Base-by-base conservation (phyloP, 1,140 invertebrate genomes). In the Tetragonula clypearis region DNA sequence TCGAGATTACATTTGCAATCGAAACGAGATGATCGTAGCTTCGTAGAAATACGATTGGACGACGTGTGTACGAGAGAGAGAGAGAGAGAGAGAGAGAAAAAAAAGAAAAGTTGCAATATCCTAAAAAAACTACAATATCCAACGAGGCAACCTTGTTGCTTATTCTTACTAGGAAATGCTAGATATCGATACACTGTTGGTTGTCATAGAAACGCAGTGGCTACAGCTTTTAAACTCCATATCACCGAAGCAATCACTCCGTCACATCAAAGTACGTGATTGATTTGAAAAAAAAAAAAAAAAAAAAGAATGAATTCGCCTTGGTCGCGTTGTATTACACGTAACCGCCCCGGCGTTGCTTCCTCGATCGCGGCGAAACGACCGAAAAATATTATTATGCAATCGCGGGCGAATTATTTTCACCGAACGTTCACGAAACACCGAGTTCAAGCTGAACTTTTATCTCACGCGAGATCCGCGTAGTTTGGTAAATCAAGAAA, bases 141-240 rank as follows among this genome's bases (percentile, higher is more conserved):
- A 74, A n/a, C 55, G 14, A 35, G 56, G 26, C 1, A 8, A 2
- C 17, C 41, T 68, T 4, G 14, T 73, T 21, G 21, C 30, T 58
- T 23, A 58, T 85, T 49, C 17, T 69, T 71, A 82, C 41, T 17
- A 66, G 8, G 58, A 5, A 53, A 85, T 26, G 23, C 26, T 65
- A 35, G 73, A 55, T 76, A 23, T 35, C 19, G 73, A 55, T 76
- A 23, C n/a, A n/a, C n/a, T n/a, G n/a, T 35, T n/a, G 53, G 82
- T 86, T 79, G 58, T 60, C 58, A 86, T 86, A 60, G 85, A 66
- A 86, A 86, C 87, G 56, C 62, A 75, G 79, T 68, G 30, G 30
- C 56, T 30, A 23, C 79, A 84, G 58, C 71, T 66, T 87, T 66
- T 35, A 62, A 68, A 56, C 41, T n/a, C 23, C 41, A 79, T 19